Percentiles rank a stretch among this genome's conserved stretches.
phyloP scores from a whole-genome alignment of 1,140 invertebrate genomes.

The Heliconius hewitsoni region DNA sequence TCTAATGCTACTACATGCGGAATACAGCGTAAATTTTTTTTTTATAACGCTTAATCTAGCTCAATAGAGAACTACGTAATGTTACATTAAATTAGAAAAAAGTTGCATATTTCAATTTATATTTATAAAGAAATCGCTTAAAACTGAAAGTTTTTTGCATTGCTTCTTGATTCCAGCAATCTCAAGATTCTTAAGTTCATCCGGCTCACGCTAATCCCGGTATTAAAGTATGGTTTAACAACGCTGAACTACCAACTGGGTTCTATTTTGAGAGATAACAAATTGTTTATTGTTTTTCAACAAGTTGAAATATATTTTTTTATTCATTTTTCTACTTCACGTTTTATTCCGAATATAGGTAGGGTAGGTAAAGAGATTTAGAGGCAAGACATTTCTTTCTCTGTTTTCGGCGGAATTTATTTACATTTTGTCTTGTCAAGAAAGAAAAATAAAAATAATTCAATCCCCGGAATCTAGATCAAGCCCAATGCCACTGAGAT shows the following conservation, averaged over 20 bases:
- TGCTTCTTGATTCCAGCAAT: neutral
- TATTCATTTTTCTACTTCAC: too few relatives aligned
- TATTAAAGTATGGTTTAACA: constrained; percentile 13
- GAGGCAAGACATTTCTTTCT: too few relatives aligned
- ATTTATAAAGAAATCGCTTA: neutral
- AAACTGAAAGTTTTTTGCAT: neutral
- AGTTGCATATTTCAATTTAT: neutral
- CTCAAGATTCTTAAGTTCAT: constrained; percentile 1
- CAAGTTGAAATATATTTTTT: neutral
- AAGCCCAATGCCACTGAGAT: too few relatives aligned
- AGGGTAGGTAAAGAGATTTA: too few relatives aligned
- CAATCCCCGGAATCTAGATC: too few relatives aligned
- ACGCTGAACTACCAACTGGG: constrained; percentile 9
- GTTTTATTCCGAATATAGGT: too few relatives aligned
- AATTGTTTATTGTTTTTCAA: constrained; percentile 4
- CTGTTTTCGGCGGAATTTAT: too few relatives aligned
- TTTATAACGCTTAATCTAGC: too few relatives aligned
- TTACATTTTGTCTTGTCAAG: too few relatives aligned
- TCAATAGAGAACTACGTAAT: neutral
- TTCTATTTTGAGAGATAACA: constrained; percentile 1
- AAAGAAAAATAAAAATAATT: too few relatives aligned
- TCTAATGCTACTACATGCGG: too few relatives aligned
- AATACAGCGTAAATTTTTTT: too few relatives aligned
- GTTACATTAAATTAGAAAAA: neutral
- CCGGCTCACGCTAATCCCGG: constrained; percentile 11